Evolutionary conservation across 2,113 vertebrate genomes (phyloP), one percentile per base, ranked within the genome.

Genomic region (Cyprinodon variegatus): DNA sequence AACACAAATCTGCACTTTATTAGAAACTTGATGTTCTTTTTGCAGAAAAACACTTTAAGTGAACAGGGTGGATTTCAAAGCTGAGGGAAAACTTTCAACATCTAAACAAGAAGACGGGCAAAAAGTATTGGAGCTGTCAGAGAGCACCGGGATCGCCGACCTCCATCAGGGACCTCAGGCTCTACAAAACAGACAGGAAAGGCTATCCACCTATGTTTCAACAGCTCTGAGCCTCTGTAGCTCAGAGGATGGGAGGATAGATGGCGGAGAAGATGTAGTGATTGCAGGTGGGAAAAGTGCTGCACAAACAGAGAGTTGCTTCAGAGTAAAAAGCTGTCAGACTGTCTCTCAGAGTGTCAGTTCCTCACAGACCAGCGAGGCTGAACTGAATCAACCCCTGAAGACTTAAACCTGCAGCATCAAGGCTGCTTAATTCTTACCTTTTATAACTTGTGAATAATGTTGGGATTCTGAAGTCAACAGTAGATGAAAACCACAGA

Each of bases 81-180:
- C 20, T 10, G 43, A 72, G 20, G 45, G 5, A 61, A 66, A 29
- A 46, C 13, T 65, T 43, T 13, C 1, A 29, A 36, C 8, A 12
- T 22, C n/a, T 11, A 65, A 65, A 41, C 39, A 62, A 63, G 14
- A 10, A 36, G 0, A 57, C 50, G 10, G 50, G n/a, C 17, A 68
- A 70, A 65, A 61, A 40, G 73, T 48, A 60, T 22, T 68, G 14
- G 70, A 78, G 39, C 74, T 70, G 77, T 82, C 74, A 76, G 79
- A 69, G 63, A 77, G 69, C 63, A 22, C 60, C 74, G 48, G 72
- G 79, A 81, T 81, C 66, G 3, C 53, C 66, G 68, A 61, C 81
- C 63, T 84, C 81, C 79, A 76, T 85, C 85, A 86, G 57, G 61
- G 20, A 50, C 74, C 72, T 76, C 66, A n/a, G 57, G 74, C 62